Evolutionary conservation across 1,140 invertebrate species (phyloP).

Genomic region (Mizuhopecten yessoensis): DNA sequence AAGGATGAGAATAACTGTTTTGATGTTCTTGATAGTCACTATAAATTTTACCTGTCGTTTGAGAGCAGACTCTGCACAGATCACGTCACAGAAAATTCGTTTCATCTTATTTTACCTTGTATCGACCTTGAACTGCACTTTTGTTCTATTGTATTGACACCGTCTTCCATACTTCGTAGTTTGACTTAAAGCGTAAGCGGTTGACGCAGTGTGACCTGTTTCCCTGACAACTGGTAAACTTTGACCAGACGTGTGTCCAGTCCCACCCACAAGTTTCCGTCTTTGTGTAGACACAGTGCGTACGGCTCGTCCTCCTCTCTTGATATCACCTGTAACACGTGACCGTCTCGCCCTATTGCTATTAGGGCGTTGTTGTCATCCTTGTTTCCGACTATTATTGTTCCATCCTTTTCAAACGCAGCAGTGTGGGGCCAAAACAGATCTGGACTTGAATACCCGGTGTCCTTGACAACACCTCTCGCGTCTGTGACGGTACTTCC

Average conservation of each 20-base stretch:
- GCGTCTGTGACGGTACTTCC: not conserved
- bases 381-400: not conserved
- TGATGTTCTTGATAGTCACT: too few species aligned
- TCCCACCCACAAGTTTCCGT: not conserved
- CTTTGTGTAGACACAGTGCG: not conserved
- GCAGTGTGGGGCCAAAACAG: not conserved
- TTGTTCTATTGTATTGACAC: too few species aligned
- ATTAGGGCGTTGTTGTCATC: not conserved
- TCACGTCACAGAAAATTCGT: too few species aligned
- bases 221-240: not conserved
- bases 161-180: too few species aligned
- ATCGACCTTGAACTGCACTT: too few species aligned
- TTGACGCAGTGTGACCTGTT: not conserved
- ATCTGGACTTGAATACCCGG: not conserved
- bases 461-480: not conserved
- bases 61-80: too few species aligned
- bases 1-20: too few species aligned
- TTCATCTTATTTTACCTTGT: too few species aligned
- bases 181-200: too few species aligned
- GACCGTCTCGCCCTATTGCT: not conserved
- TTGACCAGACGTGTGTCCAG: not conserved
- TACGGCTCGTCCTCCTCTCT: slow-evolving; percentile 30
- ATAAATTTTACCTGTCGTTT: too few species aligned
- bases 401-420: not conserved
- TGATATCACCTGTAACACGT: not conserved